Conservation (phyloP, 2,888 invertebrate species). For the Schizaphis graminum region DNA sequence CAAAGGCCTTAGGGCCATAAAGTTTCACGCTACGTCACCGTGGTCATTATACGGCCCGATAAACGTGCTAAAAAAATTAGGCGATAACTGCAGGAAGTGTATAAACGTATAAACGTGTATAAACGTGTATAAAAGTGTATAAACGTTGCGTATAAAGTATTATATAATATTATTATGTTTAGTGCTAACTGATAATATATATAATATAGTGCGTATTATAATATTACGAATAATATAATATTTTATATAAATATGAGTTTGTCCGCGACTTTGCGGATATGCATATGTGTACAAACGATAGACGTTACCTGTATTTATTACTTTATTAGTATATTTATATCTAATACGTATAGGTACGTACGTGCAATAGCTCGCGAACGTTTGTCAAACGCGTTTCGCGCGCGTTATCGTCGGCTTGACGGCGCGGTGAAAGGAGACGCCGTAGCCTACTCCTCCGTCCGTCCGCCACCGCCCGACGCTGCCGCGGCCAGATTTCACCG, state of each 20-base stretch:
- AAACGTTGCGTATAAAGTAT: neutral
- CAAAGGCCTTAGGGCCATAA: neutral
- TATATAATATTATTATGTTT: neutral
- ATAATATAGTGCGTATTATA: neutral
- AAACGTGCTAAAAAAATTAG: neutral
- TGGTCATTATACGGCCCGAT: neutral
- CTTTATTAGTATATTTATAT: neutral
- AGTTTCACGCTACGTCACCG: neutral
- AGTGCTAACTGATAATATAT: neutral
- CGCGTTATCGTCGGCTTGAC: neutral
- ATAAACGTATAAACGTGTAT: no score
- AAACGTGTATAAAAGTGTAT: no score
- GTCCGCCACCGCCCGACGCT: neutral
- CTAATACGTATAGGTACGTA: neutral
- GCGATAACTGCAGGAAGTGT: neutral
- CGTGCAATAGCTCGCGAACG: neutral
- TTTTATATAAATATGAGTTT: neutral
- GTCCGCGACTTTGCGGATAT: neutral
- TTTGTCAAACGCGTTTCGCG: slow-evolving; percentile 29
- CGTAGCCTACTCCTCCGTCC: neutral
- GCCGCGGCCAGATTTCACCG: slow-evolving; percentile 37
- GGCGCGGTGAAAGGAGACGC: slow-evolving; percentile 44
- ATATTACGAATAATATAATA: neutral
- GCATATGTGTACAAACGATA: neutral
- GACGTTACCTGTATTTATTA: neutral